Percentiles rank a stretch among this genome's conserved stretches.
Evolutionary conservation across 2,113 vertebrate species (phyloP).

Genomic region (Gambusia holbrooki): DNA sequence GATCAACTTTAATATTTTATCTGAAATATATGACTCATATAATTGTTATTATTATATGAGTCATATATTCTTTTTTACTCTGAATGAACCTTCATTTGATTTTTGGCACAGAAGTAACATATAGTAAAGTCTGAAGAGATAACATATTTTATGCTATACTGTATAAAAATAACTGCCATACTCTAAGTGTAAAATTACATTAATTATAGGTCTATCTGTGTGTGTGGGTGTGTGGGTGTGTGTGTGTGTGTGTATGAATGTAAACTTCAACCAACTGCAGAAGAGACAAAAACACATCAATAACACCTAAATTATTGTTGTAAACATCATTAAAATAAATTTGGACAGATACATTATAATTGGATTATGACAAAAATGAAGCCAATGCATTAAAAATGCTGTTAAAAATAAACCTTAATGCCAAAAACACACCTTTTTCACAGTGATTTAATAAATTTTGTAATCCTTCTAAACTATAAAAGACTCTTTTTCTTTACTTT

Average conservation of each 20-base stretch:
- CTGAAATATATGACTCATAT: slow-evolving; percentile 13
- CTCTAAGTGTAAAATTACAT: slow-evolving; percentile 15
- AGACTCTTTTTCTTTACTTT: slow-evolving; percentile 1
- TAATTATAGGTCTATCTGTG: slow-evolving; percentile 38
- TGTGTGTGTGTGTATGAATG: background rate
- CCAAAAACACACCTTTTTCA: slow-evolving; percentile 7
- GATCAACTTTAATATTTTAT: background rate
- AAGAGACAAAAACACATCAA: slow-evolving; percentile 27
- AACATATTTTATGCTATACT: slow-evolving; percentile 34
- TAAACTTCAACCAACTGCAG: slow-evolving; percentile 46
- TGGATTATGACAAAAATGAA: slow-evolving; percentile 10
- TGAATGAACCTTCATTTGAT: background rate
- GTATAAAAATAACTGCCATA: slow-evolving; percentile 66
- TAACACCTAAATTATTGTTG: slow-evolving; percentile 24
- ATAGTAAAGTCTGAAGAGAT: slow-evolving; percentile 29
- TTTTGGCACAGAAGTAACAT: slow-evolving; percentile 11
- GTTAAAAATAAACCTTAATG: background rate
- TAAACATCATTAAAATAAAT: slow-evolving; percentile 32
- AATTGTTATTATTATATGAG: background rate
- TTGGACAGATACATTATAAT: slow-evolving; percentile 2
- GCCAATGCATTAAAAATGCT: background rate
- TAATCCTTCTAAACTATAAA: slow-evolving; percentile 20
- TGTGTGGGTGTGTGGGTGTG: too few relatives aligned
- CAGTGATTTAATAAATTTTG: slow-evolving; percentile 11
- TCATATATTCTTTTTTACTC: slow-evolving; percentile 10